Base-by-base conservation (phyloP, 2,888 invertebrate species). In the Aricia artaxerxes region DNA sequence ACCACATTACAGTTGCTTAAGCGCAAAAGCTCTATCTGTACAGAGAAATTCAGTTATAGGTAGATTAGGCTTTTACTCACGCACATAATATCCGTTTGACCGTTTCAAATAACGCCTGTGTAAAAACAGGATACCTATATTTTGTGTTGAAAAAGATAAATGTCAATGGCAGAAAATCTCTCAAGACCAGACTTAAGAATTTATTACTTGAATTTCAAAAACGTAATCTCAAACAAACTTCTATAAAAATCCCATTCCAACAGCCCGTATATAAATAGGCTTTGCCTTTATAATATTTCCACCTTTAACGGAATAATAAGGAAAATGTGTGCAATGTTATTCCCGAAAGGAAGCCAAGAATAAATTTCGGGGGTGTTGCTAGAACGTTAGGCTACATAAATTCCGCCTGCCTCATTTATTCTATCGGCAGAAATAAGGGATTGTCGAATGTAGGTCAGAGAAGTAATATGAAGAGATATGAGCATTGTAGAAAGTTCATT, bases 401-500 rank as follows among this genome's bases (percentile, higher is more conserved):
- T 73, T 73, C n/a, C 44, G 69, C 44, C 73, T 73, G 73, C 73
- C 73, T 73, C 44, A 73, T 73, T 73, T 73, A 73, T 73, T 73
- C 73, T 73, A 73, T 73, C 44, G 73, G 73, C n/a, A 73, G 73
- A 44, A 44, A 31, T 73, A 73, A 73, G 73, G 73, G 44, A 73
- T 73, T 73, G 40, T 16, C 40, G 73, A 40, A 73, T 73, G 40
- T 73, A 73, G 73, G 73, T 44, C 73, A 44, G 16, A 73, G 44
- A 73, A 2, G 73, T 40, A 73, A 73, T 73, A 73, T 40, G 40
- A 40, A n/a, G 44, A 7, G 44, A 73, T 73, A 73, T 44, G 44
- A 73, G 73, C 44, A n/a, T 44, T 24, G 40, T n/a, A 44, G 44
- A 44, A 44, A 44, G 44, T 73, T 73, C 73, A 73, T 44, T 73